phyloP scores from a whole-genome alignment of 2,888 invertebrate genomes.

The Lithophane leautieri region DNA sequence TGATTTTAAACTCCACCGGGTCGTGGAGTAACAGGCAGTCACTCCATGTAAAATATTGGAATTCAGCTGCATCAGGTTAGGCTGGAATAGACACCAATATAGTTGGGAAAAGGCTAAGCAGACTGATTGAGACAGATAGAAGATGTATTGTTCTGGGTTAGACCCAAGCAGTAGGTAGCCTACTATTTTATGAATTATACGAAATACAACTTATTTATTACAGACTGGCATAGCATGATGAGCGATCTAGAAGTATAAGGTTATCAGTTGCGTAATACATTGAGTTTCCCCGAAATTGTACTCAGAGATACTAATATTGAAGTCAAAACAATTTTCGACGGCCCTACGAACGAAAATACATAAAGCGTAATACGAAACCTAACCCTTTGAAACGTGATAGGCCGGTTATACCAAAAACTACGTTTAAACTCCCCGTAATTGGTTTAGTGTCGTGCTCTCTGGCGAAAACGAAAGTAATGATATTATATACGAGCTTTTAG shows the following conservation, averaged over 20 bases:
- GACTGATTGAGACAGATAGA: neutral
- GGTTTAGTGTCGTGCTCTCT: constrained; percentile 74
- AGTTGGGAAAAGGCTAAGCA: too few relatives aligned
- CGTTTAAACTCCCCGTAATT: constrained; percentile 77
- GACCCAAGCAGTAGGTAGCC: neutral
- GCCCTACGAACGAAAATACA: constrained; percentile 33
- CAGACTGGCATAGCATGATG: neutral
- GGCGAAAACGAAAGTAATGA: constrained; percentile 80
- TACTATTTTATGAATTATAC: too few relatives aligned
- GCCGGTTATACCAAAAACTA: constrained; percentile 71
- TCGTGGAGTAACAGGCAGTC: too few relatives aligned
- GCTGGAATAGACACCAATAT: too few relatives aligned
- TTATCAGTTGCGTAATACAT: too few relatives aligned
- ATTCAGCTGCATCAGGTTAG: too few relatives aligned
- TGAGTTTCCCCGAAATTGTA: neutral
- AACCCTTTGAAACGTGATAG: constrained; percentile 75
- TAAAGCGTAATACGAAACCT: constrained; percentile 47
- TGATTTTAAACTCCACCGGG: too few relatives aligned
- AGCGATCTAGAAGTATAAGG: neutral
- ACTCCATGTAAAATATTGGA: too few relatives aligned
- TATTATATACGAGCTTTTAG: constrained; percentile 83
- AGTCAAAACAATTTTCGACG: neutral
- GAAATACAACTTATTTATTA: neutral
- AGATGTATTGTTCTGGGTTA: neutral
- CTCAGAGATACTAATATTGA: neutral